Base-by-base conservation (phyloP, 1,140 invertebrate genomes). In the Saccostrea glomerata region DNA sequence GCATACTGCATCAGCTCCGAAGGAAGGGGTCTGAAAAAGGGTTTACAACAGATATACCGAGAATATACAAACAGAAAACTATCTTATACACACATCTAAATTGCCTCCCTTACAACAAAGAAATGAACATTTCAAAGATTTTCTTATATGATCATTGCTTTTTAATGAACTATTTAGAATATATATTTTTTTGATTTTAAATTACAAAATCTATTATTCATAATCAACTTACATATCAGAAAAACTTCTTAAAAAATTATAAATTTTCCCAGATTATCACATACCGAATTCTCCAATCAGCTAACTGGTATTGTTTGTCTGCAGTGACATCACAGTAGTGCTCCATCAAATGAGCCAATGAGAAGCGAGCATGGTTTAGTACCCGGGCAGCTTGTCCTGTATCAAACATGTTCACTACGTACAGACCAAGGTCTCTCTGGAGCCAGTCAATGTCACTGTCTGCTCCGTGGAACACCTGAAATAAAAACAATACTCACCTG, bases 401-500 rank as follows among this genome's bases (percentile, higher is more conserved):
- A 94, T 99, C 99, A 95, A 99, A 99, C 97, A 99, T 97, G 92
- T 99, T 99, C 0, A 99, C 98, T 23, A 99, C 94, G 93, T 99
- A 99, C 0, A 99, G 91, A 0, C 98, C 97, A 86, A 99, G 97
- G 96, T 99, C 99, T 82, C 98, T 96, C 94, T 99, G 99, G 30
- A 99, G 95, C 99, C 99, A 99, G 30, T 97, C 95, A 56, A 99
- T 96, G 94, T 99, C 99, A 77, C 93, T 96, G 87, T 98, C 97
- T 0, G 98, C 97, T 63, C 99, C 99, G 94, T 99, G 99, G 92
- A 99, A 97, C 3, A 99, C 96, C 97, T 97, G 88, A 40, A 87
- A 87, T 23, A 77, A 77, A 12, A 25, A 20, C 17, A n/a, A 63
- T 20, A 63, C n/a, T 20, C 13, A 63, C n/a, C 23, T n/a, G 40